Conservation (phyloP, 2,113 vertebrate genomes). For the Protomyctophum bolini region DNA sequence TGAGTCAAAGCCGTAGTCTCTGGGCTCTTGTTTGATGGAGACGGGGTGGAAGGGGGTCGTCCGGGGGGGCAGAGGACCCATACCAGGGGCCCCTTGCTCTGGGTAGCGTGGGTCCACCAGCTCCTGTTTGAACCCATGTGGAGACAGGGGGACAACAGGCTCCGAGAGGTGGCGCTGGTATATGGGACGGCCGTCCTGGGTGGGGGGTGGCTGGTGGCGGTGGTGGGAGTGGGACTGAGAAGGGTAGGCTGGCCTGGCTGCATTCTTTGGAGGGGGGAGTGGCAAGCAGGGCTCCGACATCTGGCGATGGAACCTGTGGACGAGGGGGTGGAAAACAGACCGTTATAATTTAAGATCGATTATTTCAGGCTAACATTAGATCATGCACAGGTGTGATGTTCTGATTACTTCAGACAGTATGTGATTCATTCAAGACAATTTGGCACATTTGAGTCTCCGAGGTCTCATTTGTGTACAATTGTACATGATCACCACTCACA, state of each 20-base stretch:
- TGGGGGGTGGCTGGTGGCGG: constrained; percentile 24
- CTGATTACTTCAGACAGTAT: too few relatives aligned
- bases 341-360: too few relatives aligned
- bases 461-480: too few relatives aligned
- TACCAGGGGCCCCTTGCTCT: constrained; percentile 73
- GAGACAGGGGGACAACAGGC: constrained; percentile 79
- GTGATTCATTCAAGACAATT: too few relatives aligned
- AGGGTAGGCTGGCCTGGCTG: constrained; percentile 74
- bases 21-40: constrained; percentile 92
- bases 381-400: too few relatives aligned
- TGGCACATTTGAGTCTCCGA: too few relatives aligned
- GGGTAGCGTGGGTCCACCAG: constrained; percentile 85
- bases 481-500: too few relatives aligned
- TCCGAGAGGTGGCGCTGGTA: constrained; percentile 93
- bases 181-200: constrained; percentile 77
- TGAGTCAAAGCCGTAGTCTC: constrained; percentile 90
- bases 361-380: too few relatives aligned
- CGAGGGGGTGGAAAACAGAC: too few relatives aligned
- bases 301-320: constrained; percentile 89
- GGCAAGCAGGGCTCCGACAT: constrained; percentile 86
- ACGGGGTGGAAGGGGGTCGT: constrained; percentile 80
- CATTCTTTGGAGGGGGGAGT: constrained; percentile 59
- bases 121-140: constrained; percentile 91
- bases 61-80: constrained; percentile 51
- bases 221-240: constrained; percentile 51